Conservation (phyloP, 2,113 vertebrate species). For the Triplophysa rosa region DNA sequence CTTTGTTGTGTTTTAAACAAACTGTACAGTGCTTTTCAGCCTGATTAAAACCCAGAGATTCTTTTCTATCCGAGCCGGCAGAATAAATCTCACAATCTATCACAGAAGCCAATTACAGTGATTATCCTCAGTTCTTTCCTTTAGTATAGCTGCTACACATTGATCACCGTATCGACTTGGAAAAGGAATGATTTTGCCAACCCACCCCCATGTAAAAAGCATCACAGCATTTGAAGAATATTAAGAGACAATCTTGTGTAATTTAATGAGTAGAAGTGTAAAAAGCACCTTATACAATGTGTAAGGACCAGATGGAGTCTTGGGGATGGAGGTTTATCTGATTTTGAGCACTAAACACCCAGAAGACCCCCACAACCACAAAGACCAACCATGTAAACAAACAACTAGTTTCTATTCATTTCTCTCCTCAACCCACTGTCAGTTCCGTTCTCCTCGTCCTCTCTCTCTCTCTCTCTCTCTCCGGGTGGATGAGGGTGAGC, state of each 20-base stretch:
- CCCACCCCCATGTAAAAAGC: conserved; percentile 11
- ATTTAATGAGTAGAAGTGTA: not conserved
- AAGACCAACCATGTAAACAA: too few species aligned
- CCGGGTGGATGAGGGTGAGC: conserved; percentile 44
- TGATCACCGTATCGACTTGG: conserved; percentile 58
- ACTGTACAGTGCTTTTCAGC: not conserved
- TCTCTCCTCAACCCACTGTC: conserved; percentile 54
- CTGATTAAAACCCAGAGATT: not conserved
- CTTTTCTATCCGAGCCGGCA: not conserved
- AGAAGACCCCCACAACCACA: too few species aligned
- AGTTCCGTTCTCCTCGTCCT: conserved; percentile 3
- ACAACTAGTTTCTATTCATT: too few species aligned
- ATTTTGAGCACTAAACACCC: not conserved
- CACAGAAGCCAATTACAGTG: conserved; percentile 54
- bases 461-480: conserved; percentile 30
- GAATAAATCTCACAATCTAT: conserved; percentile 9
- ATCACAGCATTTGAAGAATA: not conserved
- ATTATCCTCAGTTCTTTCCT: conserved; percentile 52
- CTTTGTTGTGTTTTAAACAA: not conserved
- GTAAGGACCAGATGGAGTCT: not conserved
- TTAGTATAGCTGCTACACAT: conserved; percentile 46
- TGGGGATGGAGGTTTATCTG: not conserved
- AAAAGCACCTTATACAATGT: not conserved
- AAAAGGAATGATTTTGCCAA: conserved; percentile 45
- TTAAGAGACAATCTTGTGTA: not conserved